Conservation (phyloP, 2,797 vertebrate species). For the Rhinichthys osculus region DNA sequence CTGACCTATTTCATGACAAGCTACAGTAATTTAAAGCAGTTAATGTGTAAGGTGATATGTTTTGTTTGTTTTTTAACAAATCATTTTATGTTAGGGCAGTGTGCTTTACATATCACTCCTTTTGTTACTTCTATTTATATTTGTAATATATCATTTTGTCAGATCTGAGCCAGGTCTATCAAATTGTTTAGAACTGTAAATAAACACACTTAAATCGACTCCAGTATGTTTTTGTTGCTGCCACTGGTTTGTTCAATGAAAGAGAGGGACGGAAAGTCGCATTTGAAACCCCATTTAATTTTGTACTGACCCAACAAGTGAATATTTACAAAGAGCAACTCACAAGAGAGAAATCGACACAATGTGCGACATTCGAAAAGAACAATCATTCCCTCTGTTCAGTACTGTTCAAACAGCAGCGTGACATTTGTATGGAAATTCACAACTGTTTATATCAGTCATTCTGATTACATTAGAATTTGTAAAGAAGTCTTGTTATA, state of each 20-base stretch:
- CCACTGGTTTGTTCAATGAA: constrained; percentile 43
- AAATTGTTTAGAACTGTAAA: constrained; percentile 77
- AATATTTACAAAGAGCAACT: constrained; percentile 44
- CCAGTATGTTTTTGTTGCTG: constrained; percentile 49
- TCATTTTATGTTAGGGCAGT: constrained; percentile 39
- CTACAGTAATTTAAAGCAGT: constrained; percentile 19
- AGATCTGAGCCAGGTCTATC: constrained; percentile 69
- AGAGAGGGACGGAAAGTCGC: background rate
- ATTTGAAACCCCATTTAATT: constrained; percentile 38
- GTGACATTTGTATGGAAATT: constrained; percentile 24
- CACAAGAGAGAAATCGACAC: constrained; percentile 16
- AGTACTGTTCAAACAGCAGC: constrained; percentile 8
- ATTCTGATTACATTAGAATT: constrained; percentile 34
- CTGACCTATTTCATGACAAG: constrained; percentile 42
- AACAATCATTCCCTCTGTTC: constrained; percentile 26
- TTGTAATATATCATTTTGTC: constrained; percentile 78
- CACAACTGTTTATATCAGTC: constrained; percentile 7
- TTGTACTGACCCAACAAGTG: constrained; percentile 16
- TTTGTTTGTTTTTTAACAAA: constrained; percentile 38
- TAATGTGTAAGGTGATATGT: constrained; percentile 31
- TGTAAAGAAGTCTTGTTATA: constrained; percentile 2
- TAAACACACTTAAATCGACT: constrained; percentile 73
- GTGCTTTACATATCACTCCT: constrained; percentile 69
- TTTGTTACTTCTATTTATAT: constrained; percentile 77
- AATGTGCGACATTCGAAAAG: background rate